Conservation (phyloP, 2,888 invertebrate species). For the Scaptomyza reducta region DNA sequence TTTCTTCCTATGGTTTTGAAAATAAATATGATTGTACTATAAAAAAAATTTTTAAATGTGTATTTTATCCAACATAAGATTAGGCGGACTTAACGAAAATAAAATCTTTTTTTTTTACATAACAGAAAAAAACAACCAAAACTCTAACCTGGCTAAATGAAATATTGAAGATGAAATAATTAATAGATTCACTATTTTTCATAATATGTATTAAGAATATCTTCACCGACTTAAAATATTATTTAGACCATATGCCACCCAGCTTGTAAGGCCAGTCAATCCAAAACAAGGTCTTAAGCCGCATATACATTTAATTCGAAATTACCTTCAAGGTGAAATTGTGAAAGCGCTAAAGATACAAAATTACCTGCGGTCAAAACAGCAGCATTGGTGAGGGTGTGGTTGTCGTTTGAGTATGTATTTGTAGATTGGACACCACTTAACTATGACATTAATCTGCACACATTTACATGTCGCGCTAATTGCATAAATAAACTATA, state of each 20-base stretch:
- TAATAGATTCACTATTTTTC: no score
- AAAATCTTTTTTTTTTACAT: no score
- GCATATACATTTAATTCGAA: constrained; percentile 40
- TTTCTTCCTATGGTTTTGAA: constrained; percentile 22
- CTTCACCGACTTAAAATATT: not conserved
- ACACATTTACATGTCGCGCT: constrained; percentile 63
- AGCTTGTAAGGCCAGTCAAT: constrained; percentile 15
- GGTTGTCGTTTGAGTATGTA: constrained; percentile 26
- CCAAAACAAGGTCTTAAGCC: constrained; percentile 13
- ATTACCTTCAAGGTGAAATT: constrained; percentile 63
- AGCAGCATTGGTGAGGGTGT: constrained; percentile 51
- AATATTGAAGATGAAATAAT: no score
- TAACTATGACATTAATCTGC: constrained; percentile 74
- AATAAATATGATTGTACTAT: constrained; percentile 65
- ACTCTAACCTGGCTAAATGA: no score
- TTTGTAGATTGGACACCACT: constrained; percentile 35
- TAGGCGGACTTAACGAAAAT: no score
- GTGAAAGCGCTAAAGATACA: constrained; percentile 65
- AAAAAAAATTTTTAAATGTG: constrained; percentile 3
- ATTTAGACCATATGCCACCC: not conserved
- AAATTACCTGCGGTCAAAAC: constrained; percentile 57
- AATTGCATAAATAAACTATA: constrained; percentile 62
- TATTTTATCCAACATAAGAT: not conserved
- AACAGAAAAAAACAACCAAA: no score
- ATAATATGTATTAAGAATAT: no score